Conservation (phyloP, 2,113 vertebrate species). For the Hypomesus transpacificus region DNA sequence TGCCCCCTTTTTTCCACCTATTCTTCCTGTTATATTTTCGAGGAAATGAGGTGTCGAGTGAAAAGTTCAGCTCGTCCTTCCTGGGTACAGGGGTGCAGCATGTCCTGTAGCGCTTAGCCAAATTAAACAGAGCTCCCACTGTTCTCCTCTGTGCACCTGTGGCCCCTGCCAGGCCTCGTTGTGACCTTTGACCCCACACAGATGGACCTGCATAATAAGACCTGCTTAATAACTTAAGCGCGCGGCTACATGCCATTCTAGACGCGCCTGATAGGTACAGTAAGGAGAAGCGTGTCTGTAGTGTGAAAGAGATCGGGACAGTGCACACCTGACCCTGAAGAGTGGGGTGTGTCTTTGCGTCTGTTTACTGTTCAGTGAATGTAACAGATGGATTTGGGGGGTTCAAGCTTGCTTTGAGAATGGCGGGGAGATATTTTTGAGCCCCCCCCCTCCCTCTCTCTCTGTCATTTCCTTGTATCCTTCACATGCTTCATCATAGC, state of each 20-base stretch:
- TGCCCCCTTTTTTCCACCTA: neutral
- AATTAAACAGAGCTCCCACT: constrained; percentile 70
- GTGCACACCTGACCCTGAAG: neutral
- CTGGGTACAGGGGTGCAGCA: constrained; percentile 28
- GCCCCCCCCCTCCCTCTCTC: no score
- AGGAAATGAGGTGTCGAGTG: constrained; percentile 32
- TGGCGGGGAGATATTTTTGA: no score
- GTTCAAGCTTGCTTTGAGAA: no score
- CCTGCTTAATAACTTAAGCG: no score
- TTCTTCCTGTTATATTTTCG: neutral
- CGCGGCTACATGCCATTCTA: constrained; percentile 56
- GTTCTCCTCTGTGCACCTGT: constrained; percentile 73
- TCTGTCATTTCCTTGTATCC: no score
- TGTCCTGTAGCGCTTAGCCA: constrained; percentile 66
- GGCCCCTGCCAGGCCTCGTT: constrained; percentile 68
- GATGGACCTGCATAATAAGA: constrained; percentile 78
- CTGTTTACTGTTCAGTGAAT: neutral
- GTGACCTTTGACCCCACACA: constrained; percentile 75
- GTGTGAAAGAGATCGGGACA: constrained; percentile 20
- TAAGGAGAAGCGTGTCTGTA: neutral
- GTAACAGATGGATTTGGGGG: no score
- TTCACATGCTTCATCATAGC: no score
- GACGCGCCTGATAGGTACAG: constrained; percentile 56
- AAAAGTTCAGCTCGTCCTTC: constrained; percentile 71
- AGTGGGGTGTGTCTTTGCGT: constrained; percentile 30